Evolutionary conservation across 2,888 invertebrate genomes (phyloP).

Genomic region (Poecilus cupreus): DNA sequence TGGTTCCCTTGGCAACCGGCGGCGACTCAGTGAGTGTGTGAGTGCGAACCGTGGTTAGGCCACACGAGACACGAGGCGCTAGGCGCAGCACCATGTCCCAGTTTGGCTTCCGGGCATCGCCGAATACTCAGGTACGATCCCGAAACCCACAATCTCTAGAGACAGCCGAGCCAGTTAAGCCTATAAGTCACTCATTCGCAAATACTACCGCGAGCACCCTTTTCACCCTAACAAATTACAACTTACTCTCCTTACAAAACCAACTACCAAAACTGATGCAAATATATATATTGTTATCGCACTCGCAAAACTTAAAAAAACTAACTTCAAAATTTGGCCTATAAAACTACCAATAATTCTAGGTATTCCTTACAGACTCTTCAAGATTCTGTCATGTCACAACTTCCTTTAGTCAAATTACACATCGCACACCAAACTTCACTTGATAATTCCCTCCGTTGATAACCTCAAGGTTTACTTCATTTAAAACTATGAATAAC

Average conservation of each 20-base stretch:
- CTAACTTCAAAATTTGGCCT: too few species aligned
- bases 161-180: conserved; percentile 13
- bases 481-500: background rate
- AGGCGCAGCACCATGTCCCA: conserved; percentile 80
- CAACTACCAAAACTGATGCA: too few species aligned
- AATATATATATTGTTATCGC: too few species aligned
- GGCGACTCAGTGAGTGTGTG: conserved; percentile 62
- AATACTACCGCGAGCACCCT: background rate
- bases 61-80: conserved; percentile 69
- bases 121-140: conserved; percentile 77
- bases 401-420: background rate
- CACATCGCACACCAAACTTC: background rate
- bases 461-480: conserved; percentile 12
- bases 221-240: background rate
- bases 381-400: background rate
- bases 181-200: background rate
- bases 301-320: too few species aligned
- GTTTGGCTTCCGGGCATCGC: conserved; percentile 80
- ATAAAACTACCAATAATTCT: too few species aligned
- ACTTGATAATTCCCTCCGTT: background rate
- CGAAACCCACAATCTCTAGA: background rate
- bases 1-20: conserved; percentile 69
- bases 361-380: background rate
- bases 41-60: conserved; percentile 56
- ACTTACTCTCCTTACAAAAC: background rate